Percentiles rank a stretch among this genome's conserved stretches.
phyloP scores from a whole-genome alignment of 1,140 invertebrate genomes.

The Drosophila sp. region DNA sequence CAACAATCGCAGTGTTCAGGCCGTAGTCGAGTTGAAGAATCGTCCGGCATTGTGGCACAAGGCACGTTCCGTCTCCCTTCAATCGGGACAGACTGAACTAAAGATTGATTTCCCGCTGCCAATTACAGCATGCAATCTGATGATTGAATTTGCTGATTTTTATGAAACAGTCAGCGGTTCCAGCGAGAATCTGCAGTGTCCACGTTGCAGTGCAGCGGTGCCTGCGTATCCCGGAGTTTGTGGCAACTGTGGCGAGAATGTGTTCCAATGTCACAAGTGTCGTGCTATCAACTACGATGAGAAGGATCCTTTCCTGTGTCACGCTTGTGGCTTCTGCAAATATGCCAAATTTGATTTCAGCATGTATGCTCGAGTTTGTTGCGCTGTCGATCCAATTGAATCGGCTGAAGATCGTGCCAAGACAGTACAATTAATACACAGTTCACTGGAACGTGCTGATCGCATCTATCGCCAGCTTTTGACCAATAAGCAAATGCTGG shows the following conservation, averaged over 20 bases:
- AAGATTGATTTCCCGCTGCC: constrained; percentile 98
- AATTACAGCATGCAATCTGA: constrained; percentile 98
- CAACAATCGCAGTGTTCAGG: constrained; percentile 97
- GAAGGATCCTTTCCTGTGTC: constrained; percentile 99
- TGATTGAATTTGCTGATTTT: constrained; percentile 99
- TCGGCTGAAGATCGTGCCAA: constrained; percentile 98
- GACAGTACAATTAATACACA: constrained; percentile 95
- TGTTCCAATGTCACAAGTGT: constrained; percentile 99
- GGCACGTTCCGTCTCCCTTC: constrained; percentile 95
- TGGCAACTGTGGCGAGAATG: constrained; percentile 99
- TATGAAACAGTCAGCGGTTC: constrained; percentile 94
- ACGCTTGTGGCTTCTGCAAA: constrained; percentile 99
- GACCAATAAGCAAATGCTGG: constrained; percentile 94
- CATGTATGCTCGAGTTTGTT: constrained; percentile 94
- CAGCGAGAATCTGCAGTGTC: constrained; percentile 97
- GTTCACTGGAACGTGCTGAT: constrained; percentile 96
- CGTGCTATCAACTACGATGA: constrained; percentile 99
- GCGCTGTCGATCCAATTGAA: constrained; percentile 98
- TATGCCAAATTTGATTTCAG: constrained; percentile 99
- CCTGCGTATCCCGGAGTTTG: constrained; percentile 99
- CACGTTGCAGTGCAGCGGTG: constrained; percentile 97
- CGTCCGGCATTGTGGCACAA: constrained; percentile 95
- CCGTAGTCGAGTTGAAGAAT: constrained; percentile 98
- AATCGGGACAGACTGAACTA: constrained; percentile 95
- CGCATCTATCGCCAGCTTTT: constrained; percentile 95